Evolutionary conservation across 37 sponge, comb jelly and placozoan species (phyloP).

Genomic region (Cliona cf. orientalis): DNA sequence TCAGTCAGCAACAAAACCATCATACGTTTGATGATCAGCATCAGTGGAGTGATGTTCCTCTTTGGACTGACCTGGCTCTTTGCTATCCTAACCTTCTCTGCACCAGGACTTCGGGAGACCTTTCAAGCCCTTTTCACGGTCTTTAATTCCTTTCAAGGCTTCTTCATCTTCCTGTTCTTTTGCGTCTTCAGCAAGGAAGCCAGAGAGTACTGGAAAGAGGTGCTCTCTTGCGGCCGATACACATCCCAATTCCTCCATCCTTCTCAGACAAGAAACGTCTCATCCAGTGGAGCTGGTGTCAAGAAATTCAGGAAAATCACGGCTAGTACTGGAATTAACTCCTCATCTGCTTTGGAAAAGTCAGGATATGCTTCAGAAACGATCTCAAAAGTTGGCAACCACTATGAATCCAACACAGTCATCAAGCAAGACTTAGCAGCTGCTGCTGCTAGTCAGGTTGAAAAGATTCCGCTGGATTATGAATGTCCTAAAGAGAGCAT

Average conservation of each 20-base stretch:
- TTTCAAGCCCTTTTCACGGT: conserved; percentile 24
- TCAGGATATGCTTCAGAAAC: conserved; percentile 1
- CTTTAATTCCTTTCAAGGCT: conserved; percentile 30
- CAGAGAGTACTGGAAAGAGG: conserved; percentile 26
- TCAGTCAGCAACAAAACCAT: not conserved
- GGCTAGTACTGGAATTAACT: not conserved
- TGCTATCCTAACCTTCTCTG: conserved; percentile 14
- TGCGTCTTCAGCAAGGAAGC: conserved; percentile 22
- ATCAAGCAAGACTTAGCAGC: too few relatives aligned
- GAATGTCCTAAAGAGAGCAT: too few relatives aligned
- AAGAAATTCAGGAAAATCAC: not conserved
- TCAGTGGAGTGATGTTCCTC: conserved; percentile 46
- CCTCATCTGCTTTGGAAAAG: not conserved
- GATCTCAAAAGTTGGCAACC: not conserved
- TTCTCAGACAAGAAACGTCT: not conserved
- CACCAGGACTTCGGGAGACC: not conserved
- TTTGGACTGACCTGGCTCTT: conserved; percentile 51
- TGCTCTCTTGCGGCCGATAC: conserved; percentile 25
- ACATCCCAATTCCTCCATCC: conserved; percentile 21
- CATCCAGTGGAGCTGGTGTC: not conserved
- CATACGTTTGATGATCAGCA: conserved; percentile 28
- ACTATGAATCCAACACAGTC: not conserved
- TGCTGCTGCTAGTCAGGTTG: too few relatives aligned
- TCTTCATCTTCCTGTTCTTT: conserved; percentile 38
- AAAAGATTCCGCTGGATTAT: too few relatives aligned